Percentiles rank a stretch among this genome's conserved stretches.
phyloP scores from a whole-genome alignment of 2,113 vertebrate species.

The Onychostoma macrolepis region DNA sequence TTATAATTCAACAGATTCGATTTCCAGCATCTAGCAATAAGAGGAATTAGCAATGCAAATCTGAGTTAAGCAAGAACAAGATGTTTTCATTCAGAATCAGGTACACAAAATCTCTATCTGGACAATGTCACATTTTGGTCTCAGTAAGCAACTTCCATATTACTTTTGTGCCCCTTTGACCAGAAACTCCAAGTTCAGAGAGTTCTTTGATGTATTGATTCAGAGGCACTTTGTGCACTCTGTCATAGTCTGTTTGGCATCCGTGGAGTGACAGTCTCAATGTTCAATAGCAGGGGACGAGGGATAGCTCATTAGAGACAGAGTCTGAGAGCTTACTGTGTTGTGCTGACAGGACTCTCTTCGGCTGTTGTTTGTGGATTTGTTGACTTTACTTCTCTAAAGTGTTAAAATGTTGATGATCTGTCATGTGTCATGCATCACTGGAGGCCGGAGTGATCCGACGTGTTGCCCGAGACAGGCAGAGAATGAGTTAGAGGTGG shows the following conservation, averaged over 20 bases:
- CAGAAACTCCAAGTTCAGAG: constrained; percentile 34
- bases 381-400: constrained; percentile 43
- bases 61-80: neutral
- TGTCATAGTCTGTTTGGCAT: constrained; percentile 33
- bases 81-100: neutral
- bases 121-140: constrained; percentile 9
- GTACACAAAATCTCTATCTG: neutral
- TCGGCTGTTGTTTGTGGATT: constrained; percentile 44
- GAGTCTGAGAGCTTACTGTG: constrained; percentile 35
- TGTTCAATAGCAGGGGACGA: constrained; percentile 15
- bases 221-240: constrained; percentile 39
- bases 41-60: constrained; percentile 3
- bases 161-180: neutral
- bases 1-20: constrained; percentile 23
- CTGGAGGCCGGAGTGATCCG: neutral
- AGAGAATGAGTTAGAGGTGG: constrained; percentile 2
- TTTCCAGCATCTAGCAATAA: constrained; percentile 6
- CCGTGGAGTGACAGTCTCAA: constrained; percentile 34
- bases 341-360: constrained; percentile 41
- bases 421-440: constrained; percentile 33
- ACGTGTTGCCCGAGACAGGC: neutral
- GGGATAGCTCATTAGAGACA: constrained; percentile 54
- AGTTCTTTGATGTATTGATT: constrained; percentile 48
- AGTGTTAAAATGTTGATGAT: constrained; percentile 37
- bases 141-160: neutral